Percentiles rank a stretch among this genome's conserved stretches.
phyloP scores from a whole-genome alignment of 2,113 vertebrate species.

The Herpailurus yagouaroundi region DNA sequence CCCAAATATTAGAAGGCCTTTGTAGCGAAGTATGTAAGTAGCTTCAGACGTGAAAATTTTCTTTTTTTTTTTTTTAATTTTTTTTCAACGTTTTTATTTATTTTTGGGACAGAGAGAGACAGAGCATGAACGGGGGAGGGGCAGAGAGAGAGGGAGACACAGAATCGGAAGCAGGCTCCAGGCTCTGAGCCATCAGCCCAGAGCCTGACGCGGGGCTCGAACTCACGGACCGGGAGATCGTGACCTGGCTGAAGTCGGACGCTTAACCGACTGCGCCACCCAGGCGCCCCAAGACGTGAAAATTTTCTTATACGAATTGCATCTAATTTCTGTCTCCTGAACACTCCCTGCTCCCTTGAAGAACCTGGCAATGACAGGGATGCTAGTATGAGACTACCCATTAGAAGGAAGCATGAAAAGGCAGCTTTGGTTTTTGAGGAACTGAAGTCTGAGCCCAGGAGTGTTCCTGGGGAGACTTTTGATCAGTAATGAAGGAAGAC shows the following conservation, averaged over 20 bases:
- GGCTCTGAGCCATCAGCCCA: no score
- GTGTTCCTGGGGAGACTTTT: conserved; percentile 62
- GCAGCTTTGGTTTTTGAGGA: conserved; percentile 43
- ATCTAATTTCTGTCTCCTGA: conserved; percentile 28
- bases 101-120: no score
- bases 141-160: no score
- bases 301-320: neutral
- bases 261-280: no score
- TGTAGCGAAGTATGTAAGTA: neutral
- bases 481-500: conserved; percentile 68
- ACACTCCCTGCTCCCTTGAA: neutral
- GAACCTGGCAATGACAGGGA: neutral
- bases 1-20: neutral
- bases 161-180: no score
- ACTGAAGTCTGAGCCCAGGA: conserved; percentile 40
- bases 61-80: no score
- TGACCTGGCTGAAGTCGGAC: no score
- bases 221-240: no score
- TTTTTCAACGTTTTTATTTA: no score
- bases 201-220: no score
- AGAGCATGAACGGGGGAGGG: no score
- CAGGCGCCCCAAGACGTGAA: no score
- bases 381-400: neutral
- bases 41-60: neutral
- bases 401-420: conserved; percentile 42